Evolutionary conservation across 64 coral and sea anemone species (phyloP).

Genomic region (Astreopora myriophthalma): DNA sequence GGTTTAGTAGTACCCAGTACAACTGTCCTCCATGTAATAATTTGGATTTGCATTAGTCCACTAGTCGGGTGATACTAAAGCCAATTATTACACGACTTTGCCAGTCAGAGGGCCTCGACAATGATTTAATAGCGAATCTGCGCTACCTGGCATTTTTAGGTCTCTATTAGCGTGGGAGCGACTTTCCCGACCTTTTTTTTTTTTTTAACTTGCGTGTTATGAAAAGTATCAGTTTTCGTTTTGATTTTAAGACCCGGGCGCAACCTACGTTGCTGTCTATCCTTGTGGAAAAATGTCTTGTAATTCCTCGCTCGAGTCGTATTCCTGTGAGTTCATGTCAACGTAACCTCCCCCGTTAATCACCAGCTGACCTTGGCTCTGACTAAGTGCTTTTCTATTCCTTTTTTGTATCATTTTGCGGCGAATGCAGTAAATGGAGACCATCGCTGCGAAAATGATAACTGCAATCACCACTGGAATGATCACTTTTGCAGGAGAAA

Average conservation of each 20-base stretch:
- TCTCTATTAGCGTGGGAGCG: no score
- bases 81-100: no score
- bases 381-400: not conserved
- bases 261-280: not conserved
- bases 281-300: not conserved
- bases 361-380: not conserved
- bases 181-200: no score
- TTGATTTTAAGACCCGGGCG: not conserved
- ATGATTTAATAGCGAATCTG: no score
- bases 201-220: no score
- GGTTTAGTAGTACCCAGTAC: no score
- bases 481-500: not conserved
- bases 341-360: not conserved
- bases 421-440: constrained; percentile 1
- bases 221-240: no score
- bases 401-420: not conserved
- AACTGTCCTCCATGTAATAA: no score
- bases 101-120: no score
- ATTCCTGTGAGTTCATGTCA: not conserved
- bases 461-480: not conserved
- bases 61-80: no score
- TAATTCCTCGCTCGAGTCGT: not conserved
- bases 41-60: no score
- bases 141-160: no score
- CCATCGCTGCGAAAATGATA: not conserved